Conservation (phyloP, 2,797 vertebrate genomes). For the Aphelocoma californica region DNA sequence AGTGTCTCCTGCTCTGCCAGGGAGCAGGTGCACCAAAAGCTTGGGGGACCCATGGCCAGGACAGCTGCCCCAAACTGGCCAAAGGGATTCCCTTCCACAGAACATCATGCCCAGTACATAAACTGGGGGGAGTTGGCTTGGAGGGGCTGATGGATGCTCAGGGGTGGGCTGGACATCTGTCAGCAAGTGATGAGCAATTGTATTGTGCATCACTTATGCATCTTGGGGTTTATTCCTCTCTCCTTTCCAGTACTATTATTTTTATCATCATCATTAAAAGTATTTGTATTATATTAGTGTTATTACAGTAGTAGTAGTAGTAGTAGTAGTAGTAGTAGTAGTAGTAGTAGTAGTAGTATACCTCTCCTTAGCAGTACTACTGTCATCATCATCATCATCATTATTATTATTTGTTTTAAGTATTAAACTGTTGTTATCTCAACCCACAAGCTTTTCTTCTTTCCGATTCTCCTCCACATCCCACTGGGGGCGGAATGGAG, state of each 20-base stretch:
- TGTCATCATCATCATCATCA: background rate
- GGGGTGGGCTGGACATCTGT: background rate
- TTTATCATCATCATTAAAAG: background rate
- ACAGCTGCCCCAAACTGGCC: background rate
- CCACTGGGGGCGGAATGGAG: accelerated
- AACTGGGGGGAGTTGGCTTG: background rate
- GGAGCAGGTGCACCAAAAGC: background rate
- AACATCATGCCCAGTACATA: background rate
- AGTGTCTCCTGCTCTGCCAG: background rate
- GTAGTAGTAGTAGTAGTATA: background rate
- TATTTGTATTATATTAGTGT: background rate
- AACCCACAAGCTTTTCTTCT: background rate
- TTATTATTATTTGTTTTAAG: background rate
- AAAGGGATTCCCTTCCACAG: background rate
- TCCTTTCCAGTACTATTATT: background rate
- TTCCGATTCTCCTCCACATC: background rate
- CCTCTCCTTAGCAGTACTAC: background rate
- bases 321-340: no score
- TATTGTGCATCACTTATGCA: background rate
- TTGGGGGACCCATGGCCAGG: background rate
- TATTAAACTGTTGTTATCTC: background rate
- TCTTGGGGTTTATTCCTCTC: background rate
- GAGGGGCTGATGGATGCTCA: background rate
- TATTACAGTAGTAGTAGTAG: background rate
- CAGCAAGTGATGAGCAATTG: background rate